Conservation (phyloP, 2,113 vertebrate species). For the Fukomys damarensis region DNA sequence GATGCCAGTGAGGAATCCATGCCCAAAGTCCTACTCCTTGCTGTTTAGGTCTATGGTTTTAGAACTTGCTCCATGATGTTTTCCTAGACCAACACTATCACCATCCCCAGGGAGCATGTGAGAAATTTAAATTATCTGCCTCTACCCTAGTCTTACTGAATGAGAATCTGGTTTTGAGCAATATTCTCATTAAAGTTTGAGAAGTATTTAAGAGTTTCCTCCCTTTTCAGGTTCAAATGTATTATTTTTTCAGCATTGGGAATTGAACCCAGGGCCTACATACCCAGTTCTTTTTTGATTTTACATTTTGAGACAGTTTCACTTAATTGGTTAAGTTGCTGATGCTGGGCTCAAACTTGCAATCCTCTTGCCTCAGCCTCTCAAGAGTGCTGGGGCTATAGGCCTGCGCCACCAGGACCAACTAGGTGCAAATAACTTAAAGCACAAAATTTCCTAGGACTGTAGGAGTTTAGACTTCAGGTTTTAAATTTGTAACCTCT, state of each 20-base stretch:
- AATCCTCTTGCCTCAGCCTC: not conserved
- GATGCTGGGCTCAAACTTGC: not conserved
- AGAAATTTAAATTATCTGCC: constrained; percentile 46
- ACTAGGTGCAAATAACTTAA: constrained; percentile 20
- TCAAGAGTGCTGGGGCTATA: not conserved
- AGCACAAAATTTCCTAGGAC: constrained; percentile 54
- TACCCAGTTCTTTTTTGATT: not conserved
- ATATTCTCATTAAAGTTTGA: constrained; percentile 65
- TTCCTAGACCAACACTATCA: not conserved
- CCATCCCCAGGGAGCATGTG: not conserved
- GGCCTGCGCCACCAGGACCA: not conserved
- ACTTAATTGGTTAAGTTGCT: not conserved
- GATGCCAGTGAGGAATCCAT: not conserved
- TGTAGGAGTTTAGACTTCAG: constrained; percentile 10
- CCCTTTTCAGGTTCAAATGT: constrained; percentile 57
- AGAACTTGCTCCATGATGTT: not conserved
- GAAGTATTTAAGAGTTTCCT: constrained; percentile 49
- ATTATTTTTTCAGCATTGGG: not conserved
- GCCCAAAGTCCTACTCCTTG: not conserved
- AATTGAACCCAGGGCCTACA: not conserved
- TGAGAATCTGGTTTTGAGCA: constrained; percentile 54
- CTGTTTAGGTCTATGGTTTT: not conserved
- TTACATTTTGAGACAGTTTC: not conserved
- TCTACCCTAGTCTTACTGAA: not conserved
- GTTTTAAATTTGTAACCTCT: constrained; percentile 27